These are phyloP conservation scores for Thunnus albacares DNA, from an alignment of 2,797 vertebrate genomes.

Conservation along the genomic window DNA sequence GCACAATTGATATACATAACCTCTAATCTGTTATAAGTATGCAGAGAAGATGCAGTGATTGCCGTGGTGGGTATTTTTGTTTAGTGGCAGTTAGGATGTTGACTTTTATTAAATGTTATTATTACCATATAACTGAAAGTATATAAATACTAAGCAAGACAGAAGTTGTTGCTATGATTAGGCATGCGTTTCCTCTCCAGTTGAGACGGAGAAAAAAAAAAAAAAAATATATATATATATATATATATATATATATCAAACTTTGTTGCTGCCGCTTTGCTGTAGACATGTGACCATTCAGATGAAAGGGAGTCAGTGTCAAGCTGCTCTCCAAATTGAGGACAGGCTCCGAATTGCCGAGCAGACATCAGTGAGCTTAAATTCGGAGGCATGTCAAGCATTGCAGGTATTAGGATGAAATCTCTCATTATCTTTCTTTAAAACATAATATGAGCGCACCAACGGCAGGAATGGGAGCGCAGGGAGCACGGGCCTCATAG, in stretches of 20 bases:
- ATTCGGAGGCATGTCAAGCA: conserved; percentile 84
- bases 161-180: conserved; percentile 73
- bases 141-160: conserved; percentile 70
- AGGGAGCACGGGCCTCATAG: conserved; percentile 38
- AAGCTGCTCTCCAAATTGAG: conserved; percentile 82
- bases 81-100: conserved; percentile 77
- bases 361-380: conserved; percentile 82
- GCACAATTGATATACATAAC: conserved; percentile 76
- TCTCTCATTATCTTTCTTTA: conserved; percentile 85
- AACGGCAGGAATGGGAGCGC: conserved; percentile 18
- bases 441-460: conserved; percentile 76
- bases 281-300: conserved; percentile 83
- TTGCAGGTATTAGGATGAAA: conserved; percentile 78
- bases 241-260: conserved; percentile 63
- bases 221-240: conserved; percentile 33
- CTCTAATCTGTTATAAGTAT: conserved; percentile 81
- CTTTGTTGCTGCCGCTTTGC: conserved; percentile 78
- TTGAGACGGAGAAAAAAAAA: conserved; percentile 48
- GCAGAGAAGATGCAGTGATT: conserved; percentile 69
- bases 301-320: conserved; percentile 83
- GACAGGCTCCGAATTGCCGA: conserved; percentile 77
- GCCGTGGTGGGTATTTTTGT: conserved; percentile 68
- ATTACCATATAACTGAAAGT: conserved; percentile 79
- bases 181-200: conserved; percentile 62
- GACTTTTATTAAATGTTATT: conserved; percentile 86